Evolutionary conservation across 2,113 vertebrate genomes (phyloP), one percentile per base, ranked within the genome.

Genomic region (Tyrannus savana): DNA sequence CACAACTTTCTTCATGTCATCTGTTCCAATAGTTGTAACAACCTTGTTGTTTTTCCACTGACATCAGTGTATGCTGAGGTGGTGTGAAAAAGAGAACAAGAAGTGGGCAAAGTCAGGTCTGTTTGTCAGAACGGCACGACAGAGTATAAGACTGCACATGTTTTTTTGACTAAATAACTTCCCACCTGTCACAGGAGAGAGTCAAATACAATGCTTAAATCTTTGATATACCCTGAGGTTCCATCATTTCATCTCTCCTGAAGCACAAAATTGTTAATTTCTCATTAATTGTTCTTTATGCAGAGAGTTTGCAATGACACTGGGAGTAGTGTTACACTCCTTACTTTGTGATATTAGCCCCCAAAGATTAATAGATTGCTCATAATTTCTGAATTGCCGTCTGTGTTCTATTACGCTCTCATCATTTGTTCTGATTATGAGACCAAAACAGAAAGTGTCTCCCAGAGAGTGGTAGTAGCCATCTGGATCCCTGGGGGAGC

Each of bases 311-410:
- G 87, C 97, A 97, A 97, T 98, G 98, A 97, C 96, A 94, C 46
- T 81, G 86, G 95, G 97, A 98, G 78, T 86, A 89, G 81, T 88
- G 96, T 96, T 97, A 82, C 86, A 91, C 87, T 97, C 97, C 97
- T 97, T 97, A 96, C 87, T 97, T 96, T 93, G 95, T 96, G 96
- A 96, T 98, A 98, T 94, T 97, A 96, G 91, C 92, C 98, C 91
- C 96, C n/a, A 85, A 95, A 97, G 98, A 98, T 97, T 97, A 98
- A 97, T 98, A 95, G 68, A 95, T 94, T 88, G 91, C 86, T 96
- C 41, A 60, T 83, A 95, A 95, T 93, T 96, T 87, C 88, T 94
- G 87, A 97, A 83, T 92, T 78, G 56, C 91, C 39, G 22, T 96
- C 97, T 96, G 95, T 76, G 79, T 91, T 89, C 88, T 89, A 50